A percentile compares a stretch with the other conserved stretches of the same genome.
phyloP scores from a whole-genome alignment of 1,140 invertebrate species.

The Sycobia sp. region DNA sequence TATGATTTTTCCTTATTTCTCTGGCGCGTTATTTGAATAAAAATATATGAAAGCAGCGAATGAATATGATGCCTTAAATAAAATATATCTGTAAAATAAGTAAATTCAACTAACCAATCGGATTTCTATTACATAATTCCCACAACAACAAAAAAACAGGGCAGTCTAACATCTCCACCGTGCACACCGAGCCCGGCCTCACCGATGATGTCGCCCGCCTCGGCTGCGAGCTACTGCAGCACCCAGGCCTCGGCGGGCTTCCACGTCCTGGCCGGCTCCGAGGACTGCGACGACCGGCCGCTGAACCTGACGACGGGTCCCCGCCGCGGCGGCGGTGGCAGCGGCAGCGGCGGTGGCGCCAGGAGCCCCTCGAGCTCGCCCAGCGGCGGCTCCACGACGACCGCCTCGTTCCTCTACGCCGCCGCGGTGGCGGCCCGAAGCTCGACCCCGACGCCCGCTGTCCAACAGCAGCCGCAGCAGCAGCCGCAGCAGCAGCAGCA shows the following conservation, averaged over 20 bases:
- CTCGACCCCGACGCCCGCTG: slow-evolving; percentile 2
- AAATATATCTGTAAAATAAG: too few species aligned
- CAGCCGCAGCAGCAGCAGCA: not conserved
- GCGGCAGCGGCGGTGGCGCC: slow-evolving; percentile 26
- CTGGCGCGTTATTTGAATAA: too few species aligned
- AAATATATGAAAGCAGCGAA: too few species aligned
- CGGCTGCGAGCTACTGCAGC: slow-evolving; percentile 38
- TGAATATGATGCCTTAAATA: too few species aligned
- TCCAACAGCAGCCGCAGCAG: slow-evolving; percentile 32
- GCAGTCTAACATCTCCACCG: slow-evolving; percentile 44
- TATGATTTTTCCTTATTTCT: too few species aligned
- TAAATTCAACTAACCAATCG: too few species aligned
- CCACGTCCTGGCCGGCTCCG: slow-evolving; percentile 23
- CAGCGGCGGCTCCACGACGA: too few species aligned
- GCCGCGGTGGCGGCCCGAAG: too few species aligned
- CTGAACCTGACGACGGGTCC: slow-evolving; percentile 43
- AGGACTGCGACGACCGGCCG: slow-evolving; percentile 37
- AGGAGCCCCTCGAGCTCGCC: too few species aligned
- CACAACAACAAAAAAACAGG: too few species aligned
- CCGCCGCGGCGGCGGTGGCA: slow-evolving; percentile 41
- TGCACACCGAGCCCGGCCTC: slow-evolving; percentile 47
- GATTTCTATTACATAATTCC: too few species aligned
- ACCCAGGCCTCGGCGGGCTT: slow-evolving; percentile 36
- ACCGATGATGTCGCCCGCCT: slow-evolving; percentile 46
- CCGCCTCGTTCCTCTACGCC: slow-evolving; percentile 39